Evolutionary conservation across 2,888 invertebrate genomes (phyloP), one percentile per base, ranked within the genome.

Genomic region (Priocnemis perturbator): DNA sequence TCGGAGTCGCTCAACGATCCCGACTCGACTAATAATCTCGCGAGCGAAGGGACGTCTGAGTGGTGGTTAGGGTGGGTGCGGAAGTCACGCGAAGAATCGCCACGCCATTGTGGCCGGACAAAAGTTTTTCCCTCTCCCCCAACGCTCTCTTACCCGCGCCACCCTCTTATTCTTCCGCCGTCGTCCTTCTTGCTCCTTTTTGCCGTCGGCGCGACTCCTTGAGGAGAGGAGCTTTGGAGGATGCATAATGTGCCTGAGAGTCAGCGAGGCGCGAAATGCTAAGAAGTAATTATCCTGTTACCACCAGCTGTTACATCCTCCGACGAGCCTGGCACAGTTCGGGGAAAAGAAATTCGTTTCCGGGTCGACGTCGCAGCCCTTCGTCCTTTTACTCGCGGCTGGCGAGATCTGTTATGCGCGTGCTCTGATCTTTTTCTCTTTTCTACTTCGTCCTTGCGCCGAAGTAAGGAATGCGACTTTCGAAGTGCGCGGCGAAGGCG

Each of bases 221-320:
- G 65, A 71, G 59, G 66, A 64, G 59, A 26, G 62, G 76, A 4
- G 47, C 47, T 65, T 67, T 59, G 68, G 37, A 37, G 37, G 68
- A 64, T 57, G 76, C 73, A 69, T 73, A 76, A 76, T 76, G 68
- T 63, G 76, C 76, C 58, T 59, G 77, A 71, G 73, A 66, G 65
- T 74, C 73, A 74, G 75, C 81, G 73, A 64, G 71, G 71, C 72
- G 79, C 79, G 67, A 81, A 79, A 78, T 77, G 81, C 78, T 79
- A 75, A 77, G 74, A 79, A 81, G 81, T 79, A 77, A 81, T 81
- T 81, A 78, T 76, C 75, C 74, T 79, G 79, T 77, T 76, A 76
- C 76, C 76, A 68, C 68, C 76, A 76, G 76, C 76, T 76, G 76
- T 70, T 76, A 76, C 76, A 76, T 73, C 73, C 70, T 68, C 60